Base-by-base conservation (phyloP, 2,113 vertebrate species). In the Dinomys branickii region DNA sequence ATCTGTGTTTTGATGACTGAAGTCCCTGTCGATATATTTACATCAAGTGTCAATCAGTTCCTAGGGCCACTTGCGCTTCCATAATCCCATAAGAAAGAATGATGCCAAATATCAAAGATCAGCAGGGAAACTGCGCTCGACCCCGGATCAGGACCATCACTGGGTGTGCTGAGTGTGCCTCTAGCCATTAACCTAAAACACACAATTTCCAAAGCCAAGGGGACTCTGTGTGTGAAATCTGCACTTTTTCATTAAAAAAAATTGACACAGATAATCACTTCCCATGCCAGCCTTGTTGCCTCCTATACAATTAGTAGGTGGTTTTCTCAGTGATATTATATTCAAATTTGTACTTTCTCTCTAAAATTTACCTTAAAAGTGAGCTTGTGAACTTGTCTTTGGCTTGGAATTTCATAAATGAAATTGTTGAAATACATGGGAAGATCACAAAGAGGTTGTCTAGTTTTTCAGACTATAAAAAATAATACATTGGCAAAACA, bases 51-150 rank as follows among this genome's bases (percentile, higher is more conserved):
- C 4, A 35, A 17, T 67, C 69, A 41, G 69, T 22, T 38, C 9
- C 8, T 17, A n/a, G 16, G 0, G n/a, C 16, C 35, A 71, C 17
- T 13, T 65, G 65, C 5, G 16, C 33, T 7, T 16, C 65, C 1
- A 2, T 33, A 65, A 67, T 13, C 12, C 63, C 13, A 5, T 35
- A 6, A 35, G 63, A 35, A 67, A 35, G 63, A 67, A 35, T 8
- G 35, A 3, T 19, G 8, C 69, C 69, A 13, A 16, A 33, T 14
- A 13, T 35, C 33, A 14, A 35, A 67, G 30, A 28, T 33, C 33
- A n/a, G 16, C 20, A 8, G 2, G 7, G 71, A 75, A 71, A 12
- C 69, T 4, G 10, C 38, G 0, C 22, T 24, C 4, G 1, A 3
- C 19, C 69, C 19, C 20, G 7, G 69, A 14, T 24, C 67, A 69